Base-by-base conservation (phyloP, 2,888 invertebrate genomes). In the Chelonus formosanus region DNA sequence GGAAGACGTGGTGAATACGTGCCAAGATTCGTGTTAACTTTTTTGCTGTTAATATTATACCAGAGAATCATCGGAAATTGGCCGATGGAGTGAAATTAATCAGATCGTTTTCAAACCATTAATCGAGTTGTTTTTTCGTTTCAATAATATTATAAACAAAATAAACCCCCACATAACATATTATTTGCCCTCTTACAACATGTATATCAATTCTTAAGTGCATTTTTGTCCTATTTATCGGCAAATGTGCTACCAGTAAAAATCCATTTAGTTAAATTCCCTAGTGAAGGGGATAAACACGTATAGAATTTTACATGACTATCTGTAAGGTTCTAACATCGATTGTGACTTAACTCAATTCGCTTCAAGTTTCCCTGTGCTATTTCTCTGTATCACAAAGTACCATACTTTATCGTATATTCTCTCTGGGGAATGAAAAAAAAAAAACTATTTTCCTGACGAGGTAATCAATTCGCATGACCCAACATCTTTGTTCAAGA, bases 11-110 rank as follows among this genome's bases (percentile, higher is more conserved):
- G 71, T 75, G 75, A 77, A 77, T 71, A 63, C 68, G 68, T 74
- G 76, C 77, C 78, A 80, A 78, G 74, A 76, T 73, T 67, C 67
- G 68, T 71, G 75, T 75, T 73, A 66, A 67, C 68, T 70, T 75
- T 74, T 73, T 72, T 74, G 68, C 34, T 62, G 45, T 20, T 32
- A 34, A 32, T 52, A 52, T 52, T 50, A 52, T 40, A 40, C 4
- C 20, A 10, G 36, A 68, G 59, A 70, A 69, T 69, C 67, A 64
- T 66, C 71, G 72, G 75, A 75, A 78, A 75, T 75, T 75, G 75
- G 74, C 73, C 75, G 68, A 70, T 67, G 70, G 57, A 64, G 65
- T 48, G 64, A 67, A 63, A 64, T 61, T 60, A 65, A 65, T 67
- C 70, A 63, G 65, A 65, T 63, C 35, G 50, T 40, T 50, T 52